Conservation (phyloP, 2,113 vertebrate genomes). For the Globicephala melas region DNA sequence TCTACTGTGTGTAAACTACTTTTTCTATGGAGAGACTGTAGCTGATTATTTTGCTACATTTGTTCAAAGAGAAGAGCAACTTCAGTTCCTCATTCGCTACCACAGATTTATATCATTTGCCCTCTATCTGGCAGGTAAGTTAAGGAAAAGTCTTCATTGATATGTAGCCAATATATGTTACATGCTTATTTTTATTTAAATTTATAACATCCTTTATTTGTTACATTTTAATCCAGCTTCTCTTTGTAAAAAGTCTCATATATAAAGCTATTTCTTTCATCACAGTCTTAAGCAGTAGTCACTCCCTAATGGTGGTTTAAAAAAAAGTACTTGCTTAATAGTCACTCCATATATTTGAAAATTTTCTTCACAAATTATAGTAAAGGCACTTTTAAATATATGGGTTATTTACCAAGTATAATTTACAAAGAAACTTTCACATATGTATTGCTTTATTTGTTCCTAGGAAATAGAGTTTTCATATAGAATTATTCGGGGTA, state of each 20-base stretch:
- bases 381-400: constrained; percentile 6
- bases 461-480: not conserved
- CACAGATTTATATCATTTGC: constrained; percentile 99
- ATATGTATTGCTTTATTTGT: not conserved
- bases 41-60: constrained; percentile 96
- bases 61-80: constrained; percentile 95
- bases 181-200: not conserved
- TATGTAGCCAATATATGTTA: not conserved
- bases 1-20: constrained; percentile 97
- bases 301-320: not conserved
- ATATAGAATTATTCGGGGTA: not conserved
- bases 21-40: constrained; percentile 99
- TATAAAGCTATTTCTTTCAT: not conserved
- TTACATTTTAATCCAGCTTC: not conserved
- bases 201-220: not conserved
- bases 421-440: not conserved
- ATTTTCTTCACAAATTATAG: constrained; percentile 13
- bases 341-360: not conserved
- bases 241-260: not conserved
- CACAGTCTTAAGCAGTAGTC: not conserved
- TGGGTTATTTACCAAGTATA: not conserved
- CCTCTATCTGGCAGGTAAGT: constrained; percentile 94
- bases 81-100: constrained; percentile 97
- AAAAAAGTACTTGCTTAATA: not conserved
- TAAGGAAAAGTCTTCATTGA: not conserved